Conservation (phyloP, 2,797 vertebrate genomes). For the Sebastes cheni region DNA sequence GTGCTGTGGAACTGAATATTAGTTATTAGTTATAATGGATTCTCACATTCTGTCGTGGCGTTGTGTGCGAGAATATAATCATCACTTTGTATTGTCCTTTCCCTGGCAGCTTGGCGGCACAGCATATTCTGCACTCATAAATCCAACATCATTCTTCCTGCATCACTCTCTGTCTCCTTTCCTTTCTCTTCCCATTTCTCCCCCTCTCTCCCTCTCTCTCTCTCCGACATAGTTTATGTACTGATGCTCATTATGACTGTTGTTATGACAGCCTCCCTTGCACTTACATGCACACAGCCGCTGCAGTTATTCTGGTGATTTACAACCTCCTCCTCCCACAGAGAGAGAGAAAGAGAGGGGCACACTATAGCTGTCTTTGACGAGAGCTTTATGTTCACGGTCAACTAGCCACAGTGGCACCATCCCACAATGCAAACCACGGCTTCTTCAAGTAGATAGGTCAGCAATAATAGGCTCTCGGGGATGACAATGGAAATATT, state of each 20-base stretch:
- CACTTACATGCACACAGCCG: slow-evolving; percentile 47
- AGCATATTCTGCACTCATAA: slow-evolving; percentile 33
- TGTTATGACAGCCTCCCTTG: slow-evolving; percentile 71
- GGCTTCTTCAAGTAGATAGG: slow-evolving; percentile 17
- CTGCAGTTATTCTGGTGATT: slow-evolving; percentile 60
- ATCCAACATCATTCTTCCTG: slow-evolving; percentile 35
- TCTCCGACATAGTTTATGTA: slow-evolving; percentile 47
- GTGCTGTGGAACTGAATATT: slow-evolving; percentile 7
- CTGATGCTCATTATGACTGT: slow-evolving; percentile 71
- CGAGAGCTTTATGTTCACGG: slow-evolving; percentile 45
- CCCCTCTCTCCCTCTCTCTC: slow-evolving; percentile 3
- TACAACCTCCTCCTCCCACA: slow-evolving; percentile 49
- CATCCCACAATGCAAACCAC: slow-evolving; percentile 33
- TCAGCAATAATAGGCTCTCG: slow-evolving; percentile 35
- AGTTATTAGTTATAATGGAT: slow-evolving; percentile 42
- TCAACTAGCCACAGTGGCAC: slow-evolving; percentile 50
- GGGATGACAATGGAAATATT: slow-evolving; percentile 51
- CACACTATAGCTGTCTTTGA: slow-evolving; percentile 46
- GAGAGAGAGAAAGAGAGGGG: slow-evolving; percentile 16
- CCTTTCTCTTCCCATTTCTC: slow-evolving; percentile 5
- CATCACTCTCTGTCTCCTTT: slow-evolving; percentile 13
- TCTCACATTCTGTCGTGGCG: slow-evolving; percentile 3
- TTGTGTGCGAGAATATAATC: slow-evolving; percentile 27
- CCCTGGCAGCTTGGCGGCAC: slow-evolving; percentile 25
- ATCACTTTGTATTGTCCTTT: slow-evolving; percentile 42